Conservation (phyloP, 2,797 vertebrate genomes). For the Salarias fasciatus region DNA sequence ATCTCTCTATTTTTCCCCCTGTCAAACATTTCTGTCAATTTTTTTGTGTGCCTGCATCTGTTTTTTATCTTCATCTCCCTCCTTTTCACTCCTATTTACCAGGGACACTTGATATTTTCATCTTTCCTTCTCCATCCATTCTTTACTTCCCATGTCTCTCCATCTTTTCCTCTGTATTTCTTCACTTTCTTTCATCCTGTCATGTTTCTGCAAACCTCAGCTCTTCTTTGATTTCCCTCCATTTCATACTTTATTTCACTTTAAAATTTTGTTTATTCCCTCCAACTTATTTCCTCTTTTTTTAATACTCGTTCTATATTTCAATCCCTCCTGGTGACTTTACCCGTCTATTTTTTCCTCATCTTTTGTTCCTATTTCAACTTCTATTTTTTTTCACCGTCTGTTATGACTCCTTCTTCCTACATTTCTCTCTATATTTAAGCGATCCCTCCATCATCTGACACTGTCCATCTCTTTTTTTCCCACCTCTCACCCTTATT, state of each 20-base stretch:
- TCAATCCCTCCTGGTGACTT: no score
- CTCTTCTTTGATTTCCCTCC: no score
- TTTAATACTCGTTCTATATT: no score
- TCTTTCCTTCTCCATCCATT: not conserved
- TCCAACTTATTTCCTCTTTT: no score
- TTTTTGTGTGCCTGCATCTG: not conserved
- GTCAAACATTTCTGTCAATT: not conserved
- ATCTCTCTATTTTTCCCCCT: not conserved
- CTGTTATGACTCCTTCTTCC: no score
- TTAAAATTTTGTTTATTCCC: not conserved
- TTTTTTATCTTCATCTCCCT: not conserved
- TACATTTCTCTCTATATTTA: not conserved
- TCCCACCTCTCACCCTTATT: constrained; percentile 7
- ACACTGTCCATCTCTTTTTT: not conserved
- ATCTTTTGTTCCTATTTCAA: no score
- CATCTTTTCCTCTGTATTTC: not conserved
- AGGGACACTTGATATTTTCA: not conserved
- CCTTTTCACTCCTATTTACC: no score
- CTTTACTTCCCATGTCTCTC: not conserved
- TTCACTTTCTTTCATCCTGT: not conserved
- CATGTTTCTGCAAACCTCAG: no score
- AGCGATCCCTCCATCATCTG: not conserved
- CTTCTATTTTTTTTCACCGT: no score
- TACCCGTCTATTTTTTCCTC: no score
- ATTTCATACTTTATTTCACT: not conserved